Conservation (phyloP, 2,888 invertebrate species). For the Torymus auratus region DNA sequence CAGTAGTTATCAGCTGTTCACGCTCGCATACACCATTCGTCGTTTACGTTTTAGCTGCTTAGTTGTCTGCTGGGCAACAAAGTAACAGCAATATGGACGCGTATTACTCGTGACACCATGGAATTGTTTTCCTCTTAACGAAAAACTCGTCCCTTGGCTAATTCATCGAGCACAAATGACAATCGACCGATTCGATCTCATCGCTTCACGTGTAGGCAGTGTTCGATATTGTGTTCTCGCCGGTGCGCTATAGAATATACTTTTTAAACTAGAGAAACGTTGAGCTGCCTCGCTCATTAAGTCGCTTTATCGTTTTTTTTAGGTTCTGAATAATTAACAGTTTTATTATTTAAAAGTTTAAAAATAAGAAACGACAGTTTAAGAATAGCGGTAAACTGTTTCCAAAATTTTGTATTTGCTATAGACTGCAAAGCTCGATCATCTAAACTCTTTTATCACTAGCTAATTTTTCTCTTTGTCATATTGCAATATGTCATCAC, state of each 20-base stretch:
- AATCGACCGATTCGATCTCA: constrained; percentile 21
- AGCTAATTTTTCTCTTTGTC: constrained; percentile 22
- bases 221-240: constrained; percentile 12
- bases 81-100: constrained; percentile 42
- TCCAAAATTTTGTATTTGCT: constrained; percentile 10
- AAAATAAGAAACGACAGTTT: constrained; percentile 32
- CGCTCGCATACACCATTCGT: constrained; percentile 24
- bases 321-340: neutral
- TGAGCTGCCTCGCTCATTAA: neutral
- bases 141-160: neutral
- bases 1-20: constrained; percentile 11
- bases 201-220: constrained; percentile 29
- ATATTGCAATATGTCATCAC: constrained; percentile 32
- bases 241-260: constrained; percentile 19
- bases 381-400: constrained; percentile 10
- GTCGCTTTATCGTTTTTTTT: neutral
- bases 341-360: constrained; percentile 14
- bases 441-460: constrained; percentile 47
- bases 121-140: constrained; percentile 2
- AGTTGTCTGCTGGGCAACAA: constrained; percentile 7
- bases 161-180: constrained; percentile 13
- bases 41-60: constrained; percentile 32
- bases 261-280: constrained; percentile 1
- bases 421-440: constrained; percentile 40
- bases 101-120: constrained; percentile 7